Conservation (phyloP, 92 coral and sea anemone genomes). For the Epizoanthus scotinus region DNA sequence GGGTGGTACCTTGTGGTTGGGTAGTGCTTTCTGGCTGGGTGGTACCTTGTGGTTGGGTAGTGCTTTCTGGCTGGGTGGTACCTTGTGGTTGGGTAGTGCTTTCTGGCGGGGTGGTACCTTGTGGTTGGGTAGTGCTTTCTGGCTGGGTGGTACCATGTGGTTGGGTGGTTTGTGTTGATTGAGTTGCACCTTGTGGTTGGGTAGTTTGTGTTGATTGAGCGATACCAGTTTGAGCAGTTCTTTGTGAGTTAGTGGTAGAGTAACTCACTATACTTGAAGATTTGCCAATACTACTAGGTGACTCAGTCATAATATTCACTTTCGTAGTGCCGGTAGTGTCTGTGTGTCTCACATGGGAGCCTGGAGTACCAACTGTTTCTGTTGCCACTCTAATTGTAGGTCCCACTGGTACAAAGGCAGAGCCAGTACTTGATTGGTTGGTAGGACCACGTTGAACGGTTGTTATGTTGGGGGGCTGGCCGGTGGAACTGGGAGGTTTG, state of each 20-base stretch:
- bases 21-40: not conserved
- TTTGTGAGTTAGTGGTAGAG: too few species aligned
- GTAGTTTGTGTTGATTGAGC: not conserved
- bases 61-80: too few species aligned
- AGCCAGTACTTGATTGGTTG: not conserved
- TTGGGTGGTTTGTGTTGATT: not conserved
- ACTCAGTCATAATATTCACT: not conserved
- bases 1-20: not conserved
- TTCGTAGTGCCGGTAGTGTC: constrained; percentile 4
- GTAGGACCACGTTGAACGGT: not conserved
- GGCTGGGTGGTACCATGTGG: constrained; percentile 1
- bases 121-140: not conserved
- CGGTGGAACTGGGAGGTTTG: not conserved
- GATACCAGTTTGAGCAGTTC: not conserved
- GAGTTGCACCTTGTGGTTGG: not conserved
- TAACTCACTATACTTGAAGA: too few species aligned
- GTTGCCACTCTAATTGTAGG: not conserved
- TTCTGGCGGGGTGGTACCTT: not conserved
- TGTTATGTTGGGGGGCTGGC: not conserved
- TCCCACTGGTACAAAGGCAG: not conserved
- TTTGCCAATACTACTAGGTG: too few species aligned
- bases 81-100: constrained; percentile 16
- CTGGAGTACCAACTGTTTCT: constrained; percentile 13
- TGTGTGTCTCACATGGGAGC: constrained; percentile 26
- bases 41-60: constrained; percentile 2